These are phyloP conservation scores for Drosophila arizonae DNA, from an alignment of 1,140 invertebrate genomes.

Conservation along the genomic window DNA sequence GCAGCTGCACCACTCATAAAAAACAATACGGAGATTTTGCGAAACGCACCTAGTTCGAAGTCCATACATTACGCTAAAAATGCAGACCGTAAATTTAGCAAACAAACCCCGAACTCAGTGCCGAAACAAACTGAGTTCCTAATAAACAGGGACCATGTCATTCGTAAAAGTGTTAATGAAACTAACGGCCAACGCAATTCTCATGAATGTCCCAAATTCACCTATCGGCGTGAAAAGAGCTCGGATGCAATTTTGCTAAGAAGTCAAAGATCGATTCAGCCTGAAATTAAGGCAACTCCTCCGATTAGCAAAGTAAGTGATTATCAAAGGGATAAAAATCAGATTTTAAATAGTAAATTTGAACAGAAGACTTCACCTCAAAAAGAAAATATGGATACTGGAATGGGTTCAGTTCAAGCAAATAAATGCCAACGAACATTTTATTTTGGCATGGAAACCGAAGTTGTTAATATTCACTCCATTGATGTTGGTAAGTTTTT, in stretches of 20 bases:
- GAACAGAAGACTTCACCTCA: not conserved
- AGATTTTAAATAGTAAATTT: not conserved
- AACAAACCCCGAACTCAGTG: conserved; percentile 2
- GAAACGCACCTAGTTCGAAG: conserved; percentile 3
- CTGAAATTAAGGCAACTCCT: not conserved
- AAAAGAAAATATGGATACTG: conserved; percentile 9
- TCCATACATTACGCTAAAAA: conserved; percentile 39
- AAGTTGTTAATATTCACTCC: not conserved
- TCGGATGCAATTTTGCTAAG: conserved; percentile 50
- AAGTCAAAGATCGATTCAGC: conserved; percentile 24
- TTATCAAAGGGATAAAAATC: not conserved
- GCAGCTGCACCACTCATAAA: not conserved
- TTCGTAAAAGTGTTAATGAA: conserved; percentile 28
- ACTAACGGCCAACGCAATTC: not conserved
- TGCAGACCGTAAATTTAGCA: conserved; percentile 29
- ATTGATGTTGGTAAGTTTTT: conserved; percentile 7
- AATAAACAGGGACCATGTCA: conserved; percentile 20
- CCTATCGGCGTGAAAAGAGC: conserved; percentile 52
- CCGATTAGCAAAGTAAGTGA: not conserved
- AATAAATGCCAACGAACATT: conserved; percentile 86
- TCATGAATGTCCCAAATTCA: not conserved
- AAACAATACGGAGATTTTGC: conserved; percentile 1
- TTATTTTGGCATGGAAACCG: conserved; percentile 89
- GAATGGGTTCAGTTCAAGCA: conserved; percentile 37
- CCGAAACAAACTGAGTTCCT: conserved; percentile 24